Evolutionary conservation across 1,140 invertebrate species (phyloP).

Genomic region (Nautilus pompilius): DNA sequence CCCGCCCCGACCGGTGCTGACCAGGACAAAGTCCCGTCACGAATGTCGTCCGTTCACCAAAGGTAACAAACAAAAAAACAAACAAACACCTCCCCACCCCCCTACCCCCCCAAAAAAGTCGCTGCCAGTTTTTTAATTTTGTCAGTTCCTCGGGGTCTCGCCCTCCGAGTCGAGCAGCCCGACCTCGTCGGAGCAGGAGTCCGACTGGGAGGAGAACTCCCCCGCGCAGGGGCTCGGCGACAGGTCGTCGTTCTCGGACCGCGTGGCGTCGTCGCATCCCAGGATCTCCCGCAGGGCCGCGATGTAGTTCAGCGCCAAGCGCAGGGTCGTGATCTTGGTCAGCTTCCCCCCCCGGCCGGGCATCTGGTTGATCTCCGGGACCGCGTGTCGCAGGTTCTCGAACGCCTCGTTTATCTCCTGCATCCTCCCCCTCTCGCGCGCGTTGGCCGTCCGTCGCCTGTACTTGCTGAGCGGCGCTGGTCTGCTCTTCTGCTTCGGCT

Average conservation of each 20-base stretch:
- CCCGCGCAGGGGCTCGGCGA: slow-evolving; percentile 15
- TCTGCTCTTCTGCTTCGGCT: slow-evolving; percentile 65
- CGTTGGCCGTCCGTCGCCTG: slow-evolving; percentile 83
- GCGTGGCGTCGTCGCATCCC: slow-evolving; percentile 18
- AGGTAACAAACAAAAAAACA: no score
- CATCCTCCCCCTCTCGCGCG: slow-evolving; percentile 80
- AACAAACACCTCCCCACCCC: no score
- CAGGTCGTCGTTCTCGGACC: slow-evolving; percentile 6
- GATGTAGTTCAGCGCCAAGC: slow-evolving; percentile 85
- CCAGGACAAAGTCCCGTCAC: no score
- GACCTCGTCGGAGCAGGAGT: slow-evolving; percentile 16
- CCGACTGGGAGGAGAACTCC: slow-evolving; percentile 8
- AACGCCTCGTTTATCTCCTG: slow-evolving; percentile 85
- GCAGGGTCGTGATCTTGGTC: slow-evolving; percentile 84
- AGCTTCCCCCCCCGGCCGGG: slow-evolving; percentile 63
- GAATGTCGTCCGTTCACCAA: no score
- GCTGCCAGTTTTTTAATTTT: no score
- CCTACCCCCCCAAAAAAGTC: no score
- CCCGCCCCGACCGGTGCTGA: no score
- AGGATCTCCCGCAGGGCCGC: slow-evolving; percentile 62
- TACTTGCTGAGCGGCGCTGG: slow-evolving; percentile 85
- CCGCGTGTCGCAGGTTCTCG: slow-evolving; percentile 71
- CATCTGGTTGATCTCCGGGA: slow-evolving; percentile 61
- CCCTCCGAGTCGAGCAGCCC: slow-evolving; percentile 17
- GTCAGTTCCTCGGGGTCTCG: slow-evolving; percentile 1